Conservation (phyloP, 1,140 invertebrate species). For the Ceratosolen solmsi region DNA sequence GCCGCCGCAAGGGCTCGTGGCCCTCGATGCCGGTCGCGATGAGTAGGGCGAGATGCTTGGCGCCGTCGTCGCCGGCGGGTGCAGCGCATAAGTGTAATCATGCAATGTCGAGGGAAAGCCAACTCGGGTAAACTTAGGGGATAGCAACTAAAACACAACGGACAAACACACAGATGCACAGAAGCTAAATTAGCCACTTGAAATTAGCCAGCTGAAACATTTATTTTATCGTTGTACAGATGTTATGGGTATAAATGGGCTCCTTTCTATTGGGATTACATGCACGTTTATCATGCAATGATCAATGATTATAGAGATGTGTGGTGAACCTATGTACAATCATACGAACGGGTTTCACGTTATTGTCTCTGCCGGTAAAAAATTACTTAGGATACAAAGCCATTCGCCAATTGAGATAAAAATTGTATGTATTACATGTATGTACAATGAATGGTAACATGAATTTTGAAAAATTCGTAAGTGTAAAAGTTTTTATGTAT, state of each 20-base stretch:
- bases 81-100: conserved; percentile 58
- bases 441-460: too few relatives aligned
- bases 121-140: conserved; percentile 69
- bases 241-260: neutral
- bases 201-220: neutral
- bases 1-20: conserved; percentile 69
- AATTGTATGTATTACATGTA: too few relatives aligned
- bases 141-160: conserved; percentile 67
- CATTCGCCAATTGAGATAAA: too few relatives aligned
- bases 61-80: conserved; percentile 58
- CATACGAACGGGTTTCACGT: neutral
- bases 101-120: conserved; percentile 66
- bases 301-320: too few relatives aligned
- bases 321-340: too few relatives aligned
- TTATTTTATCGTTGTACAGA: neutral
- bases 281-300: neutral
- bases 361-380: neutral
- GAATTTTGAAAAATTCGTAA: too few relatives aligned
- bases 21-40: conserved; percentile 68
- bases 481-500: too few relatives aligned
- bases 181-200: neutral
- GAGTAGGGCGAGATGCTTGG: conserved; percentile 59
- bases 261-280: neutral
- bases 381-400: too few relatives aligned
- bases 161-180: conserved; percentile 36